Percentiles rank a stretch among this genome's conserved stretches.
Evolutionary conservation across 2,888 invertebrate genomes (phyloP).

Genomic region (Endotricha flammealis): DNA sequence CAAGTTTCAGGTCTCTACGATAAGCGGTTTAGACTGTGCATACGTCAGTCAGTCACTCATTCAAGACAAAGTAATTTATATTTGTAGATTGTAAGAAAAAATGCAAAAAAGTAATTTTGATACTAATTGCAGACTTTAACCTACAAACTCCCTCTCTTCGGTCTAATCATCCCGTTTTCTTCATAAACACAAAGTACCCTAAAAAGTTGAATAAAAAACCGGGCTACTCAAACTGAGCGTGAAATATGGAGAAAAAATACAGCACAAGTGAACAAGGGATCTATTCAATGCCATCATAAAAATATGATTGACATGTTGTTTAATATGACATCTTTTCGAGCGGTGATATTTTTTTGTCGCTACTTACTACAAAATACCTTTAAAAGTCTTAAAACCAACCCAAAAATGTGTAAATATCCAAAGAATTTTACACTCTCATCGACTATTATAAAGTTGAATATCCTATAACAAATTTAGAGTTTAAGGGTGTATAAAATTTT

Average conservation of each 20-base stretch:
- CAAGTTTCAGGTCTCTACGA: no score
- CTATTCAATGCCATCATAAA: slow-evolving; percentile 72
- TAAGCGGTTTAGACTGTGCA: no score
- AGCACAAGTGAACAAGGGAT: slow-evolving; percentile 70
- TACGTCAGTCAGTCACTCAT: no score
- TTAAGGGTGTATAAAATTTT: slow-evolving; percentile 35
- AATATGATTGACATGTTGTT: slow-evolving; percentile 78
- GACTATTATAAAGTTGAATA: slow-evolving; percentile 16
- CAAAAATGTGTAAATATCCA: not conserved
- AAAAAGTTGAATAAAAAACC: no score
- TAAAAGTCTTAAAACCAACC: slow-evolving; percentile 5
- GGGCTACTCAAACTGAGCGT: slow-evolving; percentile 63
- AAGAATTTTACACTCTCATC: slow-evolving; percentile 11
- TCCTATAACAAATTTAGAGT: slow-evolving; percentile 8
- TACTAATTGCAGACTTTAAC: no score
- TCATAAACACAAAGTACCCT: no score
- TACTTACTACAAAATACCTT: slow-evolving; percentile 31
- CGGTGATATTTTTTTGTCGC: slow-evolving; percentile 78
- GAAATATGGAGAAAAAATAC: slow-evolving; percentile 66
- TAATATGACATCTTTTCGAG: slow-evolving; percentile 76
- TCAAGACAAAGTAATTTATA: no score
- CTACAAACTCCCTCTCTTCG: no score
- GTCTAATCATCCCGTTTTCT: no score
- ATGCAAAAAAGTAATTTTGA: no score
- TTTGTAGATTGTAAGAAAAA: no score